A percentile compares a stretch with the other conserved stretches of the same genome.
Evolutionary conservation across 2,888 invertebrate genomes (phyloP).

Genomic region (Sinohyriopsis cumingii): DNA sequence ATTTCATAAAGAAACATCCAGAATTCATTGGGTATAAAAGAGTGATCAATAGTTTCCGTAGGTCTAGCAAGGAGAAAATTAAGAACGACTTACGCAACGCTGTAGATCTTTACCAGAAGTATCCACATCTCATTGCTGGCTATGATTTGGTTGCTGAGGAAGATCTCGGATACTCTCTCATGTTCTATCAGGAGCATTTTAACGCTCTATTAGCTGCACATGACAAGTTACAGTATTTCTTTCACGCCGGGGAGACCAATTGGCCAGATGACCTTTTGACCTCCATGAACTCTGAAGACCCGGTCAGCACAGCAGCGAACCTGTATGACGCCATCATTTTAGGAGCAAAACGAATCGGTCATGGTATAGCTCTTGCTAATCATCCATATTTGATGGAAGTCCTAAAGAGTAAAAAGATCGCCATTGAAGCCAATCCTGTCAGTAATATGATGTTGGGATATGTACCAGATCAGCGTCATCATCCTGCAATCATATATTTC

Average conservation of each 20-base stretch:
- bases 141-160: conserved; percentile 33
- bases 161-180: conserved; percentile 28
- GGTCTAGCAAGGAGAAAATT: not conserved
- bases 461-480: too few species aligned
- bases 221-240: conserved; percentile 19
- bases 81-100: conserved; percentile 13
- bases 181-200: conserved; percentile 29
- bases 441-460: too few species aligned
- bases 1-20: conserved; percentile 20
- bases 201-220: conserved; percentile 6
- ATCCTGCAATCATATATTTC: too few species aligned
- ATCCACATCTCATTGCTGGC: conserved; percentile 26
- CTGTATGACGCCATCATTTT: too few species aligned
- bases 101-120: conserved; percentile 13
- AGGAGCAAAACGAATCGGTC: too few species aligned
- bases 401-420: too few species aligned
- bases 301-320: conserved; percentile 27
- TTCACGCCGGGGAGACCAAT: conserved; percentile 34
- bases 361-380: too few species aligned
- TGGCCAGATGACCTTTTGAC: conserved; percentile 35
- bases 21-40: conserved; percentile 31
- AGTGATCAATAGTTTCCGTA: conserved; percentile 19
- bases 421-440: too few species aligned
- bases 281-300: conserved; percentile 25
- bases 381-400: too few species aligned